phyloP scores from a whole-genome alignment of 2,113 vertebrate species.

The Sapajus apella region DNA sequence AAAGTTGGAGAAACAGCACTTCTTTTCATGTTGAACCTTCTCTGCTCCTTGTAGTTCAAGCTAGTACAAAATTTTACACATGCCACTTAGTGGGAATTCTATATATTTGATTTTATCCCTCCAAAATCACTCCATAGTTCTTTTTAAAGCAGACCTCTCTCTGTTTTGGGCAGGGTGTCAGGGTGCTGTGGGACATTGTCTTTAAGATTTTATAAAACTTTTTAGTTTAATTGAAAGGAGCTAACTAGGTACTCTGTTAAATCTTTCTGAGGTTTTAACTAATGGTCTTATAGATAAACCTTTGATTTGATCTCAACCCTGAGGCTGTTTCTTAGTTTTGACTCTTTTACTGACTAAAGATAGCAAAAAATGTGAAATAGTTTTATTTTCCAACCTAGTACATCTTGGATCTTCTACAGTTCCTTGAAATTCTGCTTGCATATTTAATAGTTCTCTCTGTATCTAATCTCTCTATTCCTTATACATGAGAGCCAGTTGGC shows the following conservation, averaged over 20 bases:
- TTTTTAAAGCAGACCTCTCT: constrained; percentile 55
- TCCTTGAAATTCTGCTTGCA: constrained; percentile 41
- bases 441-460: background rate
- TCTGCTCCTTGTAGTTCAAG: background rate
- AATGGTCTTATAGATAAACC: constrained; percentile 59
- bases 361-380: constrained; percentile 47
- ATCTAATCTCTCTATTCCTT: background rate
- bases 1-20: background rate
- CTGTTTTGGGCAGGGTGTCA: constrained; percentile 52
- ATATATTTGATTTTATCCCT: constrained; percentile 16
- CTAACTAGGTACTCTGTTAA: constrained; percentile 49
- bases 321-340: constrained; percentile 59
- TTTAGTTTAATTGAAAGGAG: constrained; percentile 56
- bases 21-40: constrained; percentile 40
- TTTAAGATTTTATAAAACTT: constrained; percentile 51
- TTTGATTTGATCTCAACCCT: constrained; percentile 64
- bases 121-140: constrained; percentile 45
- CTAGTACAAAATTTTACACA: background rate
- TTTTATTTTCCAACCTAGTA: constrained; percentile 50
- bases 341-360: constrained; percentile 54
- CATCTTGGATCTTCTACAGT: constrained; percentile 18
- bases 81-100: constrained; percentile 13
- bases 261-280: constrained; percentile 59
- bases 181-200: background rate
- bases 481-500: background rate